Conservation (phyloP, 2,113 vertebrate species). For the Sinocyclocheilus maitianheensis region DNA sequence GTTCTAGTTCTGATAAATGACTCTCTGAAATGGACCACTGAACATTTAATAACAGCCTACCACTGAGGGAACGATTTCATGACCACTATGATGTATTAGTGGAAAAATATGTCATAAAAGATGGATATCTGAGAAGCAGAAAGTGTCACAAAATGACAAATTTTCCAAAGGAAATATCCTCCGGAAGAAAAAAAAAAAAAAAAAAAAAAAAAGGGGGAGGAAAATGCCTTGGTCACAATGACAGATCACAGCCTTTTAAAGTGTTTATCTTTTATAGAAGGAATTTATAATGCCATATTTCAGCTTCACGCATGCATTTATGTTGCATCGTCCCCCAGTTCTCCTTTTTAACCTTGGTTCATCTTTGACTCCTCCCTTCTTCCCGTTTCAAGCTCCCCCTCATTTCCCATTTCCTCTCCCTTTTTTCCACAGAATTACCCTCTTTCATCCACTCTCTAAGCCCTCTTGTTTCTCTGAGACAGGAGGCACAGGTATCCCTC, state of each 20-base stretch:
- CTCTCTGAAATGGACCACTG: conserved; percentile 10
- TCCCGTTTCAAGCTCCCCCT: neutral
- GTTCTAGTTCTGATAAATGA: neutral
- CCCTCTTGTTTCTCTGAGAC: conserved; percentile 20
- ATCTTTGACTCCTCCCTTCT: neutral
- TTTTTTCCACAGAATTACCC: conserved; percentile 18
- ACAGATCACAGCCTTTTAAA: conserved; percentile 36
- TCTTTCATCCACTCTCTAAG: conserved; percentile 42
- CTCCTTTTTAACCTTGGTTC: neutral
- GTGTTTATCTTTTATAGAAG: conserved; percentile 8
- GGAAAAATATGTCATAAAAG: conserved; percentile 34
- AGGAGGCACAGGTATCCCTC: conserved; percentile 33
- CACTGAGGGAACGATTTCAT: conserved; percentile 16
- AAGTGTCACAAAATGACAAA: neutral
- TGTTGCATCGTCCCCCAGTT: neutral
- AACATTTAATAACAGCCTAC: conserved; percentile 32
- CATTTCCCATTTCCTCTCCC: neutral
- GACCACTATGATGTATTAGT: conserved; percentile 24
- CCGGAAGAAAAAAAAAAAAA: neutral
- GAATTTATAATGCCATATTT: conserved; percentile 30
- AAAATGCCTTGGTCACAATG: conserved; percentile 5
- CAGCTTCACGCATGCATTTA: conserved; percentile 14
- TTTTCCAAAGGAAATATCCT: conserved; percentile 34
- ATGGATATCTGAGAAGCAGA: conserved; percentile 3
- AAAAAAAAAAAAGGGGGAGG: neutral